phyloP scores from a whole-genome alignment of 2,888 invertebrate species.

The Coelopa pilipes region DNA sequence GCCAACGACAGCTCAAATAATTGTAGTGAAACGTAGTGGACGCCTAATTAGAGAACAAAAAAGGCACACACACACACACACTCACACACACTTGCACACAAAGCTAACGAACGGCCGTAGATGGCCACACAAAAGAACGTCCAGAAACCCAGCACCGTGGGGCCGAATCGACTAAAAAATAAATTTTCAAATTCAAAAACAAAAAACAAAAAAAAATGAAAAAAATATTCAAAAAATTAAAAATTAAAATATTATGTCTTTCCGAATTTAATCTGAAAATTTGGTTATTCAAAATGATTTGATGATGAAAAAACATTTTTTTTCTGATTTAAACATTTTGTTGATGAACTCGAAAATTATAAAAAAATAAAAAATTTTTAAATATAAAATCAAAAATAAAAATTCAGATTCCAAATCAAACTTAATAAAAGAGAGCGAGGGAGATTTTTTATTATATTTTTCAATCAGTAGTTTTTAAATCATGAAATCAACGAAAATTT shows the following conservation, averaged over 20 bases:
- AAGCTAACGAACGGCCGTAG: background rate
- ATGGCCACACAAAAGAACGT: no score
- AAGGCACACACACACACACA: conserved; percentile 21
- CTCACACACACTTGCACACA: conserved; percentile 8
- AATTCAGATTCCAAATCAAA: background rate
- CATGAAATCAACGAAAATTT: no score
- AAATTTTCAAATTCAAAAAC: no score
- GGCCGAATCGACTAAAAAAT: no score
- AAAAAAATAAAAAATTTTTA: background rate
- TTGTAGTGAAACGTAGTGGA: conserved; percentile 26
- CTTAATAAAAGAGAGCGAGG: background rate
- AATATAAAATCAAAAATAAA: background rate
- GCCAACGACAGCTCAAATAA: conserved; percentile 22
- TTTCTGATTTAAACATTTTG: background rate
- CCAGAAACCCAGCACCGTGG: no score
- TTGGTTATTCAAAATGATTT: background rate
- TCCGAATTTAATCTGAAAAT: background rate
- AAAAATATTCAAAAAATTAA: background rate
- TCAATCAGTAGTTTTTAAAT: no score
- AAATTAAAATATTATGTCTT: background rate
- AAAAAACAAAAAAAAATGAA: background rate
- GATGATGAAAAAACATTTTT: background rate
- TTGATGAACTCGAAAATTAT: background rate
- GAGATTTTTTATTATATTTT: no score
- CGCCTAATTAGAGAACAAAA: conserved; percentile 32